Evolutionary conservation across 37 sponge, comb jelly and placozoan genomes (phyloP), one percentile per base, ranked within the genome.

Genomic region (Crambe crambe): DNA sequence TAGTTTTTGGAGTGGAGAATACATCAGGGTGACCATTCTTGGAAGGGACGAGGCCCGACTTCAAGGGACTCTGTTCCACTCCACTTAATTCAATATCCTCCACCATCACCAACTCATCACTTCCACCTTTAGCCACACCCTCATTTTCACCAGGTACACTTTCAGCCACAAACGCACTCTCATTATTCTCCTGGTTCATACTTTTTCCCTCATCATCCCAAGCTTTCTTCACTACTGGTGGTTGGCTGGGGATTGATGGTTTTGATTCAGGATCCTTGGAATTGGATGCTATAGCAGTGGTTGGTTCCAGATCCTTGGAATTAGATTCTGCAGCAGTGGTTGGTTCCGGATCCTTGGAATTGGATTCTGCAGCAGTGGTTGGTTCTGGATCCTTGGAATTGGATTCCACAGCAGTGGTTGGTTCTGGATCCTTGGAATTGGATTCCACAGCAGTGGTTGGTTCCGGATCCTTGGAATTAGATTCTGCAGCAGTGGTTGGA

Each of bases 11-110:
- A 47, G 51, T 47, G 51, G 51, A 47, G 12, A 47, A 47, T 47
- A 15, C 51, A 15, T 47, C 51, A 47, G 6, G 10, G 6, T 47
- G 51, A 47, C 10, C 12, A 15, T 47, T 47, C 51, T 47, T 47
- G 6, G 51, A 47, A 47, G 51, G 51, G 51, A 12, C 12, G 4
- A 23, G 61, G 35, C 32, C 66, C 1, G 66, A 30, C 66, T 65
- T 17, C 66, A 31, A 18, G 3, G 2, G 66, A 30, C 35, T 42
- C 2, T 15, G 4, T n/a, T 38, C 43, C 43, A 41, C 71, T 37
- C 39, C 71, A 70, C 20, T 40, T 42, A 70, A 41, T 37, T 70
- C 71, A 70, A 70, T 40, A 17, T 70, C 71, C 43, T 17, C 31
- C 66, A 65, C 10, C 66, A 34, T 5, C 66, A 12, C 66, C 66